Percentiles rank a stretch among this genome's conserved stretches.
phyloP scores from a whole-genome alignment of 2,888 invertebrate species.

The Zonitis immaculata region DNA sequence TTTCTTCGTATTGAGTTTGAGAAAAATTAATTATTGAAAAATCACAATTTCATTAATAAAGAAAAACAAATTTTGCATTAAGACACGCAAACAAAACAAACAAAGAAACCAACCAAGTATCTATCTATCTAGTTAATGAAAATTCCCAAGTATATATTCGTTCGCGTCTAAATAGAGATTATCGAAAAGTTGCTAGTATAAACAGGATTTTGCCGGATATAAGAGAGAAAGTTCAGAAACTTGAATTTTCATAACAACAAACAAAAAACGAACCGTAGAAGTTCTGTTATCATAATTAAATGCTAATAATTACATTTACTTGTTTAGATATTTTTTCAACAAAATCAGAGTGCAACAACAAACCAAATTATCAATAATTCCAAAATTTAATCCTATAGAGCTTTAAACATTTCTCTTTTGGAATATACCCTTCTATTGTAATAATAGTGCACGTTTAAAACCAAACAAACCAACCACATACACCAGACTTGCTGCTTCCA shows the following conservation, averaged over 20 bases:
- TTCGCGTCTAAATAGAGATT: not conserved
- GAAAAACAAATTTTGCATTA: no score
- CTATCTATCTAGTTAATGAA: no score
- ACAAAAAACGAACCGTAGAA: not conserved
- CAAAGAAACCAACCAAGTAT: not conserved
- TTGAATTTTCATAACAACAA: not conserved
- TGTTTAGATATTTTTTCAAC: no score
- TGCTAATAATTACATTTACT: no score
- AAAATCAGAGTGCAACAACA: no score
- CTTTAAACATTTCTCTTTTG: not conserved
- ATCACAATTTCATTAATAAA: no score
- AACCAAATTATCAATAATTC: no score
- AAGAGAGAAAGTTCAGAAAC: not conserved
- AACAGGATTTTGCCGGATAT: not conserved
- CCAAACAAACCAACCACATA: conserved; percentile 12
- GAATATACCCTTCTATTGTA: not conserved
- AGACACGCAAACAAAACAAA: not conserved
- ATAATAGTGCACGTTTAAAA: conserved; percentile 1
- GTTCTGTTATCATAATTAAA: not conserved
- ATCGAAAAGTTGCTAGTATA: not conserved
- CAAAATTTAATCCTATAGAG: not conserved
- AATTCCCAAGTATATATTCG: not conserved
- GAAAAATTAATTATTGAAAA: no score
- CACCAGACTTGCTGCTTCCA: conserved; percentile 14
- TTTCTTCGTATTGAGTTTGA: no score